Percentiles rank a stretch among this genome's conserved stretches.
Conservation (phyloP, 1,140 invertebrate species). For the Zaprionus taronus region DNA sequence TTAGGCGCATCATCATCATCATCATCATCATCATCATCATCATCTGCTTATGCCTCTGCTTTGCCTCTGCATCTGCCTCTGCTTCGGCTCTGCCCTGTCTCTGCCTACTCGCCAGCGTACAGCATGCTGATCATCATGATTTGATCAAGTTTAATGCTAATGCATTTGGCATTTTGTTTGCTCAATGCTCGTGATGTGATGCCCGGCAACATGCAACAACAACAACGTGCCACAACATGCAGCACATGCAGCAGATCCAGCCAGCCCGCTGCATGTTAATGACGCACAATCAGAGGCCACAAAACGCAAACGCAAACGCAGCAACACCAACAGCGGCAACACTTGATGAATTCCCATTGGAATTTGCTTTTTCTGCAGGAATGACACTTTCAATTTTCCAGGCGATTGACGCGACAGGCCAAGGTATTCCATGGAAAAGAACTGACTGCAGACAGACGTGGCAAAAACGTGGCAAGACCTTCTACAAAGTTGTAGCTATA, state of each 20-base stretch:
- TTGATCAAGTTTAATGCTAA: conserved; percentile 47
- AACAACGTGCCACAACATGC: conserved; percentile 5
- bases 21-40: conserved; percentile 6
- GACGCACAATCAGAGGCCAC: conserved; percentile 45
- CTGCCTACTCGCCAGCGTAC: not conserved
- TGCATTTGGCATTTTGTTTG: conserved; percentile 64
- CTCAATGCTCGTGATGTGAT: conserved; percentile 49
- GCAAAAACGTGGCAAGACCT: not conserved
- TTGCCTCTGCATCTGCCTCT: not conserved
- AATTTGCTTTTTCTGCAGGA: not conserved
- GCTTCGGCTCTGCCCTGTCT: not conserved
- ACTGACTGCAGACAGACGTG: not conserved
- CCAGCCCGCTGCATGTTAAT: conserved; percentile 57
- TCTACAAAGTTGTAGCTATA: not conserved
- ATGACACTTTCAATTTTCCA: conserved; percentile 20
- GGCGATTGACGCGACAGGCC: not conserved
- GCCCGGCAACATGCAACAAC: conserved; percentile 6
- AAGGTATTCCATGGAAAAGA: not conserved
- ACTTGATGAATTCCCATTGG: conserved; percentile 11
- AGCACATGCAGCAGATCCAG: not conserved
- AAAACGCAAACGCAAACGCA: not conserved
- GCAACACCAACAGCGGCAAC: conserved; percentile 2
- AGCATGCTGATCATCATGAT: conserved; percentile 17
- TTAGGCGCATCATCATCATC: conserved; percentile 22
- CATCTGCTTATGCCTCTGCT: not conserved